Conservation (phyloP, 2,888 invertebrate species). For the Julus scandinavius region DNA sequence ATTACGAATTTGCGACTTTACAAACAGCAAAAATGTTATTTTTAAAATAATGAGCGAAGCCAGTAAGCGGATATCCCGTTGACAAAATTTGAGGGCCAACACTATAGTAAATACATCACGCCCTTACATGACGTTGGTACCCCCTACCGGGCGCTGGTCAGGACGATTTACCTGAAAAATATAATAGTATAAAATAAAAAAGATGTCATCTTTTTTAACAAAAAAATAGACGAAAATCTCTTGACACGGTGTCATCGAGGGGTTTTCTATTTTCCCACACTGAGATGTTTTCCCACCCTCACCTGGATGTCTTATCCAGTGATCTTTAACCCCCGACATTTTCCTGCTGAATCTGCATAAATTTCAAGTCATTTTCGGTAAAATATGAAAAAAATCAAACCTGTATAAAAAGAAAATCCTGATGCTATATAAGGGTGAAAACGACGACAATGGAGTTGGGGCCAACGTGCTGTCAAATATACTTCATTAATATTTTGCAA, state of each 20-base stretch:
- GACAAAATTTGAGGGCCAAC: neutral
- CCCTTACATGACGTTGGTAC: conserved; percentile 15
- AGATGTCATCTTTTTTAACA: neutral
- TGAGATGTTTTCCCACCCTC: neutral
- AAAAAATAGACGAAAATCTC: neutral
- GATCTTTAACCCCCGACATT: neutral
- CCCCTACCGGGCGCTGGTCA: conserved; percentile 20
- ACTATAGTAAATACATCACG: conserved; percentile 3
- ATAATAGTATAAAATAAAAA: no score
- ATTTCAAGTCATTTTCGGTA: neutral
- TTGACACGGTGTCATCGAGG: neutral
- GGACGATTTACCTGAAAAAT: neutral
- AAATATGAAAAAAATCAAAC: neutral
- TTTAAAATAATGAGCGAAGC: neutral
- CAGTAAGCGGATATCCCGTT: conserved; percentile 39
- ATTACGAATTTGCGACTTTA: neutral
- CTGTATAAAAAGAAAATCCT: neutral
- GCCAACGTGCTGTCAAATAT: neutral
- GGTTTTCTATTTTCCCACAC: conserved; percentile 2
- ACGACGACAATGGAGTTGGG: neutral
- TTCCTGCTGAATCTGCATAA: neutral
- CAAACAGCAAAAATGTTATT: neutral
- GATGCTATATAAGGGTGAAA: neutral
- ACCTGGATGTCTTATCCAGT: neutral
- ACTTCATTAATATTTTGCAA: neutral